A percentile compares a stretch with the other conserved stretches of the same genome.
Conservation (phyloP, 2,797 vertebrate species). For the Serranus cabrilla region DNA sequence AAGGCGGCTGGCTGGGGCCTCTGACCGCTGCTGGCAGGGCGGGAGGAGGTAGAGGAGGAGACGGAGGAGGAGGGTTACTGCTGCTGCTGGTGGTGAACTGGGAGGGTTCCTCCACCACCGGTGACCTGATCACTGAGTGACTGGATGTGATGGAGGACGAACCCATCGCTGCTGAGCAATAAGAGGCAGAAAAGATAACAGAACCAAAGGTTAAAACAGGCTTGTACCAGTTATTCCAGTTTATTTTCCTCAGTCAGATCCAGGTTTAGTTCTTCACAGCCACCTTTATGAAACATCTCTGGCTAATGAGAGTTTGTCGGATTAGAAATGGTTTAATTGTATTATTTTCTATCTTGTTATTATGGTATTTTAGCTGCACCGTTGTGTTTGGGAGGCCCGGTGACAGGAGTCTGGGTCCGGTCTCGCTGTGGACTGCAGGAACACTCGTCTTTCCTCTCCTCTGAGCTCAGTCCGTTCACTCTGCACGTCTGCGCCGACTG, state of each 20-base stretch:
- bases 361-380: slow-evolving; percentile 64
- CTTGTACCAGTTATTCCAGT: neutral
- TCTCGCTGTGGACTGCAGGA: slow-evolving; percentile 70
- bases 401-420: slow-evolving; percentile 80
- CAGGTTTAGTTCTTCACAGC: neutral
- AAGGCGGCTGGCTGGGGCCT: slow-evolving; percentile 84
- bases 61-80: slow-evolving; percentile 61
- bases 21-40: slow-evolving; percentile 83
- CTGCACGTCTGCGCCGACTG: slow-evolving; percentile 82
- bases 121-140: slow-evolving; percentile 61
- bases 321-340: neutral
- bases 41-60: slow-evolving; percentile 72
- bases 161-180: slow-evolving; percentile 41
- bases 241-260: neutral
- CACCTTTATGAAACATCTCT: neutral
- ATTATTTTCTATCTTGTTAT: neutral
- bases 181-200: neutral
- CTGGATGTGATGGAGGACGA: slow-evolving; percentile 51
- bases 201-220: neutral
- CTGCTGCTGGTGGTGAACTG: slow-evolving; percentile 65
- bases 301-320: neutral
- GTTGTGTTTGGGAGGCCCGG: slow-evolving; percentile 72
- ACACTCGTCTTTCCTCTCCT: slow-evolving; percentile 85
- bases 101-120: slow-evolving; percentile 82
- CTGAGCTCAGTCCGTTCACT: slow-evolving; percentile 86